Base-by-base conservation (phyloP, 2,113 vertebrate genomes). In the Oryzias melastigma region DNA sequence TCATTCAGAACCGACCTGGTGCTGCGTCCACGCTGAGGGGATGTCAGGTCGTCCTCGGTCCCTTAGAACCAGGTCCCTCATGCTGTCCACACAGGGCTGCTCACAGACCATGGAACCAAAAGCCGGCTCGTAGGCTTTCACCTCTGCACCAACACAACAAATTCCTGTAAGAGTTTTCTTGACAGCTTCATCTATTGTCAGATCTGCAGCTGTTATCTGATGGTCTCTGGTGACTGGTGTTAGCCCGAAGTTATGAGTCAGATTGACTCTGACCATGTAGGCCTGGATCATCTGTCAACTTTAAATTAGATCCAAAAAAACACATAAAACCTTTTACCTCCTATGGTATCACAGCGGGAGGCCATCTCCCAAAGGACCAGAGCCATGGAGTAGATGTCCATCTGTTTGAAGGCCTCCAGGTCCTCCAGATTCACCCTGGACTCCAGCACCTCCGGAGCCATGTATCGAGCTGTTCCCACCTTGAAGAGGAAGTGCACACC, bases 361-460 rank as follows among this genome's bases (percentile, higher is more conserved):
- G 90, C 91, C 92, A 96, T 94, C 78, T 96, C 95, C 95, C 95
- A 96, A 45, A 95, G 77, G 52, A 96, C 94, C 0, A 96, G 88
- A 48, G 95, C 90, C 93, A 95, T 92, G 71, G 95, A 96, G 75
- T 96, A 96, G 35, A 96, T 94, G 1, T 96, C 95, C 91, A 96
- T 95, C 87, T 96, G 95, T 81, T 96, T 96, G 69, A 96, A 96
- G 41, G 94, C 93, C 80, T 96, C 95, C 20, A 94, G 87, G 73
- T 96, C 95, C 80, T 96, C 94, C 58, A 96, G 92, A 81, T 96
- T 96, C 58, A 96, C 94, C 65, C 95, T 85, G 56, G 95, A 96
- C 83, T 96, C 95, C n/a, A 96, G 87, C 7, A 95, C 94, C 70
- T 96, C 95, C 0, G 95, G 95, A 40, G 95, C 93, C 95, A 96